A percentile compares a stretch with the other conserved stretches of the same genome.
Conservation (phyloP, 2,113 vertebrate genomes). For the Leptobrachium leishanense region DNA sequence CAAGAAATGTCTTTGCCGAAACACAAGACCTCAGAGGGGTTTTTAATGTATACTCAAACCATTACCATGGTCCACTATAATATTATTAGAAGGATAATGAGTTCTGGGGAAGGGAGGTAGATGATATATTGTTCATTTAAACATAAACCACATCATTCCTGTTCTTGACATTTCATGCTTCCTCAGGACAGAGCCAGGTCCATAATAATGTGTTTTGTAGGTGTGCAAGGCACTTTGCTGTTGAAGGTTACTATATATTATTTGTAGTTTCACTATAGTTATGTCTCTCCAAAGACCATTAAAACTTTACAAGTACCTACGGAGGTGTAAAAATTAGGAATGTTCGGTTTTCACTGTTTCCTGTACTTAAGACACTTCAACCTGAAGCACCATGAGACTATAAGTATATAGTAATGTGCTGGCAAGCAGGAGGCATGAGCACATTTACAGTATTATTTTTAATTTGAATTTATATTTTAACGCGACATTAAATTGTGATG, state of each 20-base stretch:
- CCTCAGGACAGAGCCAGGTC: neutral
- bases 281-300: slow-evolving; percentile 30
- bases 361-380: slow-evolving; percentile 7
- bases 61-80: too few species aligned
- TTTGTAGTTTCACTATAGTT: slow-evolving; percentile 40
- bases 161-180: neutral
- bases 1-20: too few species aligned
- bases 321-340: slow-evolving; percentile 36
- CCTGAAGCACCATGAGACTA: slow-evolving; percentile 25
- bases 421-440: neutral
- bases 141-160: too few species aligned
- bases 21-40: too few species aligned
- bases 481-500: too few species aligned
- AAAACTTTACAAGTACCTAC: slow-evolving; percentile 34
- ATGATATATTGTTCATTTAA: too few species aligned
- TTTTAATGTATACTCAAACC: too few species aligned
- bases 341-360: slow-evolving; percentile 33
- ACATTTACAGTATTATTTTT: too few species aligned
- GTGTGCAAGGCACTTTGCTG: slow-evolving; percentile 16
- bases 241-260: slow-evolving; percentile 29
- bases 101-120: too few species aligned
- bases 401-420: neutral
- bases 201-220: slow-evolving; percentile 7
- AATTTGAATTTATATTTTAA: too few species aligned
- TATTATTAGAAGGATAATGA: too few species aligned